Evolutionary conservation across 2,888 invertebrate genomes (phyloP), one percentile per base, ranked within the genome.

Genomic region (Dolichomitus sp.): DNA sequence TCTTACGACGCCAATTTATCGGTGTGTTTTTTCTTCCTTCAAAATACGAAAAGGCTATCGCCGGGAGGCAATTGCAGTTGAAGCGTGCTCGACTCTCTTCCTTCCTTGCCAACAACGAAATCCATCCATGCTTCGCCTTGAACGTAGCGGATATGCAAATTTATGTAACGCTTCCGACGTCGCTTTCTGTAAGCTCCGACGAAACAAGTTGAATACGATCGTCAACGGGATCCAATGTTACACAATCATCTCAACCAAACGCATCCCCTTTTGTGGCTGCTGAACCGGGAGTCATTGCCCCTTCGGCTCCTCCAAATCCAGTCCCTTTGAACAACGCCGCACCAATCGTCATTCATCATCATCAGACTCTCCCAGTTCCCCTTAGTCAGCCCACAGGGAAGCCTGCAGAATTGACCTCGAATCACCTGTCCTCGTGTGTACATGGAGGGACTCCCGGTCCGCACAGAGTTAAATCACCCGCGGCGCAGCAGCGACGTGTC

Each of bases 311-410:
- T 48, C 45, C 9, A 63, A 54, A 63, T 42, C 50, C 54, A 37
- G 30, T 72, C 50, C 63, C 74, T 80, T 75, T 68, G 74, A 70
- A 65, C 65, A 57, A 75, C 69, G 19, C 69, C 30, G 45, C 61
- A 37, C 63, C 70, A 75, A 75, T 57, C 45, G 70, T 66, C 75
- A 80, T 75, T 80, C 48, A 75, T 80, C 80, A 75, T 61, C 77
- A 77, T 52, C 61, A 61, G 48, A 42, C 33, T 69, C 52, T 69
- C 45, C 42, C 61, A 17, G 4, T 17, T 42, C 42, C 37, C 69
- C 9, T 63, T 42, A 57, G 14, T 45, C 40, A 73, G 61, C 48
- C 45, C 61, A 40, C 48, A 69, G 19, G 27, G 69, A 74, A 57
- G 45, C 61, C 63, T 30, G 63, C 52, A 73, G 78, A 63, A 78